phyloP scores from a whole-genome alignment of 2,888 invertebrate species.

The Dexiosoma caninum region DNA sequence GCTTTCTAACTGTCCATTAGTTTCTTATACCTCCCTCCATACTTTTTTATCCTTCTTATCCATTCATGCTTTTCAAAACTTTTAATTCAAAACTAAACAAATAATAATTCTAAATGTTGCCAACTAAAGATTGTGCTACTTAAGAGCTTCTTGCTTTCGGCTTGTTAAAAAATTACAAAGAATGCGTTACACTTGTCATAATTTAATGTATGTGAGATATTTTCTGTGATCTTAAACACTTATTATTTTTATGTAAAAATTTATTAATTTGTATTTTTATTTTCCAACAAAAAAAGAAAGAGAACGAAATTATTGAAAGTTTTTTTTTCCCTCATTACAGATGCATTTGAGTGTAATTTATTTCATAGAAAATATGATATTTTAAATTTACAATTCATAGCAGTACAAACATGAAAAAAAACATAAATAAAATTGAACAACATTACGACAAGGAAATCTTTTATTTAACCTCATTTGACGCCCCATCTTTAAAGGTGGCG shows the following conservation, averaged over 20 bases:
- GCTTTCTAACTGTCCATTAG: too few species aligned
- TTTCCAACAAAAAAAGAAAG: not conserved
- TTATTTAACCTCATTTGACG: constrained; percentile 61
- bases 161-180: constrained; percentile 4
- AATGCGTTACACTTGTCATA: constrained; percentile 44
- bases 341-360: constrained; percentile 57
- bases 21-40: too few species aligned
- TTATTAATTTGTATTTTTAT: constrained; percentile 29
- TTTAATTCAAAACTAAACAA: too few species aligned
- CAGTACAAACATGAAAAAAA: constrained; percentile 36
- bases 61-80: too few species aligned
- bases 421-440: constrained; percentile 40
- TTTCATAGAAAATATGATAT: constrained; percentile 58
- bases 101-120: too few species aligned
- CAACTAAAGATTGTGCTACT: not conserved
- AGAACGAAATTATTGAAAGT: constrained; percentile 37
- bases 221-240: not conserved
- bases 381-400: constrained; percentile 53
- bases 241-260: not conserved
- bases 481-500: constrained; percentile 37
- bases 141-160: not conserved
- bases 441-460: constrained; percentile 46
- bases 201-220: constrained; percentile 35
- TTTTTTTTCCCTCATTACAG: constrained; percentile 30
- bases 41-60: too few species aligned